Percentiles rank a stretch among this genome's conserved stretches.
Conservation (phyloP, 1,140 invertebrate species). For the Eriocheir sinensis region DNA sequence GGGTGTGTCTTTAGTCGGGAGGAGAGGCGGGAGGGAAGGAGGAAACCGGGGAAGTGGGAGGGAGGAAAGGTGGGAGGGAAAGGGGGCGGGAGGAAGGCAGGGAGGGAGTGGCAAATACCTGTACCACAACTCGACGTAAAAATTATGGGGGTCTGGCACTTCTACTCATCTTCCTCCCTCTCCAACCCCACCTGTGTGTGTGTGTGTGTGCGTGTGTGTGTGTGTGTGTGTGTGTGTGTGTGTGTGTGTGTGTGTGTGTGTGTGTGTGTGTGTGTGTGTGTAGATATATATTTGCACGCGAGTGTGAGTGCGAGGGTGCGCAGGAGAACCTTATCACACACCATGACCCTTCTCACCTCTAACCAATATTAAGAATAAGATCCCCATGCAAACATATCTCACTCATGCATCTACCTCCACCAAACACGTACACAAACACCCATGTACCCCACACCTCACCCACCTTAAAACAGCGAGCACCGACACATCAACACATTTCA, state of each 20-base stretch:
- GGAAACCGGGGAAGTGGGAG: neutral
- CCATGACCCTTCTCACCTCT: too few species aligned
- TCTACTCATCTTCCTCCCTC: neutral
- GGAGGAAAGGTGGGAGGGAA: neutral
- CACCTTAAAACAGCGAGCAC: too few species aligned
- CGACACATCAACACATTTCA: too few species aligned
- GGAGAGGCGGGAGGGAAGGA: neutral
- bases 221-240: slow-evolving; percentile 22
- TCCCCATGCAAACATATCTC: neutral
- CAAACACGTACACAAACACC: too few species aligned
- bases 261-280: slow-evolving; percentile 29
- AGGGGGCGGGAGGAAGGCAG: neutral
- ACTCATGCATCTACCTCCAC: too few species aligned
- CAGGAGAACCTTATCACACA: too few species aligned
- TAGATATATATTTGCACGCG: too few species aligned
- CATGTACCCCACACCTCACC: neutral
- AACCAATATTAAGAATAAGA: too few species aligned
- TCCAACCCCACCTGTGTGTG: neutral
- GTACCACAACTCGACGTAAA: slow-evolving; percentile 8
- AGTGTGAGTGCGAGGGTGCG: slow-evolving; percentile 32
- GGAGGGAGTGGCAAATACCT: slow-evolving; percentile 7
- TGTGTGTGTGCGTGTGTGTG: slow-evolving; percentile 21
- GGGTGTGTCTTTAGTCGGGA: neutral
- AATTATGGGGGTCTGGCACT: slow-evolving; percentile 22
- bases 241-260: slow-evolving; percentile 22